Conservation (phyloP, 2,797 vertebrate genomes). For the Tamandua tetradactyla region DNA sequence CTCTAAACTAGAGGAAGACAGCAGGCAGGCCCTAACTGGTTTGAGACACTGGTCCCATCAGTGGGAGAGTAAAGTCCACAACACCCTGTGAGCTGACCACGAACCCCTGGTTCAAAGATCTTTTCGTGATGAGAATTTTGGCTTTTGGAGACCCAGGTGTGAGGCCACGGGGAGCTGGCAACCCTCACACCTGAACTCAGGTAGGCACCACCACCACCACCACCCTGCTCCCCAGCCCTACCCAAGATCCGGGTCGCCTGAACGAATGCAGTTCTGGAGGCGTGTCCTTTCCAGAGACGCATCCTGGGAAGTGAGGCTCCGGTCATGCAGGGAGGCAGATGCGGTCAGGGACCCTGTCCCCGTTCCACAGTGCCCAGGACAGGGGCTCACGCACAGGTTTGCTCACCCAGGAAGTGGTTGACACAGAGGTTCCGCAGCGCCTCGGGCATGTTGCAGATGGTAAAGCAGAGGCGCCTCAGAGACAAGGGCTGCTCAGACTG, state of each 20-base stretch:
- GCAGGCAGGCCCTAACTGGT: not conserved
- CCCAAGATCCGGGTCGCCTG: not conserved
- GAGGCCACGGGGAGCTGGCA: rapidly evolving
- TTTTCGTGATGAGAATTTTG: not conserved
- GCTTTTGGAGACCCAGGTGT: not conserved
- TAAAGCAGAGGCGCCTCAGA: slow-evolving; percentile 92
- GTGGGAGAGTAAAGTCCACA: rapidly evolving
- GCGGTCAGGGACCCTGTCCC: not conserved
- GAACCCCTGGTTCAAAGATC: no score
- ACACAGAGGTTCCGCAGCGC: slow-evolving; percentile 96
- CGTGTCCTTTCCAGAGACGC: not conserved
- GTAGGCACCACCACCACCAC: no score
- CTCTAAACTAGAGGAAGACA: rapidly evolving
- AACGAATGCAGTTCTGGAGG: not conserved
- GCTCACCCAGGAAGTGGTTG: slow-evolving; percentile 98
- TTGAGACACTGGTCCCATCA: not conserved
- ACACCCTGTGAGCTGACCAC: rapidly evolving
- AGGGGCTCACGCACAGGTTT: rapidly evolving
- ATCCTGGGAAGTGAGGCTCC: not conserved
- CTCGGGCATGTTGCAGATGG: slow-evolving; percentile 97
- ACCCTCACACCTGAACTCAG: rapidly evolving
- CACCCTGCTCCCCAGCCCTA: not conserved
- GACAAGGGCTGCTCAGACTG: slow-evolving; percentile 92
- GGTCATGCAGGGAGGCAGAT: rapidly evolving
- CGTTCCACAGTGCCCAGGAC: rapidly evolving